A percentile compares a stretch with the other conserved stretches of the same genome.
phyloP scores from a whole-genome alignment of 2,113 vertebrate genomes.

The Brienomyrus brachyistius region DNA sequence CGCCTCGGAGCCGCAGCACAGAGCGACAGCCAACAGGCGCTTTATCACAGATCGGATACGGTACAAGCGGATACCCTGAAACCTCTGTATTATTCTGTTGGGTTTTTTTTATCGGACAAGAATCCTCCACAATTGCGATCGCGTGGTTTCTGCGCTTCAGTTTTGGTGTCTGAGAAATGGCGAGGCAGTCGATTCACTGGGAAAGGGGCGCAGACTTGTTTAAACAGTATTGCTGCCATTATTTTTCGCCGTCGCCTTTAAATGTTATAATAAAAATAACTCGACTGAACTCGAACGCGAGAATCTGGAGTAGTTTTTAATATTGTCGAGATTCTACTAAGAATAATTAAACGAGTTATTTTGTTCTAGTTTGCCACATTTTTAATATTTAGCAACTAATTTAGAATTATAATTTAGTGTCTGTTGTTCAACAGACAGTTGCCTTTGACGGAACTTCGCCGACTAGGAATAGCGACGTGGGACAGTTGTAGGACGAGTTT shows the following conservation, averaged over 20 bases:
- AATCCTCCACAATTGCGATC: neutral
- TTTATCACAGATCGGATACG: neutral
- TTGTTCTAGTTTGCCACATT: neutral
- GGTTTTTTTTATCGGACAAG: neutral
- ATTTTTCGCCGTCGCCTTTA: neutral
- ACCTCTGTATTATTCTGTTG: neutral
- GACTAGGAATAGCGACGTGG: constrained; percentile 15
- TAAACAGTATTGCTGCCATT: neutral
- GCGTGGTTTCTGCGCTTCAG: neutral
- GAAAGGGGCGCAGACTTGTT: neutral
- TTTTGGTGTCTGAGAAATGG: neutral
- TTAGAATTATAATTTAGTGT: constrained; percentile 7
- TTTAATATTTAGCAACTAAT: neutral
- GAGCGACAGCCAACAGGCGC: constrained; percentile 7
- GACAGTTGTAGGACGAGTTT: constrained; percentile 8
- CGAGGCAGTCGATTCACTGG: neutral
- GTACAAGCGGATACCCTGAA: constrained; percentile 11
- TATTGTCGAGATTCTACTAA: neutral
- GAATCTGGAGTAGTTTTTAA: neutral
- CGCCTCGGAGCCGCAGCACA: neutral
- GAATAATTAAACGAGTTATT: neutral
- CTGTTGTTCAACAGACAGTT: constrained; percentile 14
- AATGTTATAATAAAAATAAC: neutral
- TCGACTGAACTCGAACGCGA: neutral
- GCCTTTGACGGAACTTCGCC: neutral